phyloP scores from a whole-genome alignment of 2,113 vertebrate genomes.

The Plecturocebus donacophilus region DNA sequence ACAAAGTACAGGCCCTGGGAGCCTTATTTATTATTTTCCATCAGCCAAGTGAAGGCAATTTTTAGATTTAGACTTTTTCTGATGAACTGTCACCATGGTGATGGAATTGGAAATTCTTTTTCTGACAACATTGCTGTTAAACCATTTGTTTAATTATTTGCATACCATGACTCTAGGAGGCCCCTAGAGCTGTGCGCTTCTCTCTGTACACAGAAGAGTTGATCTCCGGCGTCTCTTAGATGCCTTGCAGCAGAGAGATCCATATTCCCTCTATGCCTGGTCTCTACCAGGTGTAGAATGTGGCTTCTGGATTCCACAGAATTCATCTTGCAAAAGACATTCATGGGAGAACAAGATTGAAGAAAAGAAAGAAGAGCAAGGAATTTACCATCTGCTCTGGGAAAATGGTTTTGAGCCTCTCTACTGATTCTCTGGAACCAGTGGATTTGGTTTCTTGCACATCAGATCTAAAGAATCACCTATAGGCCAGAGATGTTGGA shows the following conservation, averaged over 20 bases:
- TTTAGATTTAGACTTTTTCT: slow-evolving; percentile 61
- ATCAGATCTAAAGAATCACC: neutral
- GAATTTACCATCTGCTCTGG: neutral
- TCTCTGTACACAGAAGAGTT: neutral
- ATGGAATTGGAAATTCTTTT: slow-evolving; percentile 62
- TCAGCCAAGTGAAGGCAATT: slow-evolving; percentile 59
- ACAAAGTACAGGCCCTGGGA: neutral
- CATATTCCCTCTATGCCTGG: neutral
- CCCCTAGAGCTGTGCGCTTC: neutral
- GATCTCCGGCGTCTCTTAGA: neutral
- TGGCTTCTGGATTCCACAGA: neutral
- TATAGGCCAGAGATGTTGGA: neutral
- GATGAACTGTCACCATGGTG: slow-evolving; percentile 71
- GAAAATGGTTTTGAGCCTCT: neutral
- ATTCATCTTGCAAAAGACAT: neutral
- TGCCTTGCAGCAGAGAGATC: neutral
- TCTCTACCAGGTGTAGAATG: neutral
- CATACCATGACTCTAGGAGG: neutral
- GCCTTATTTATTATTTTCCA: slow-evolving; percentile 55
- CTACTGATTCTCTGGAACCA: neutral
- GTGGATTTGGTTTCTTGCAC: neutral
- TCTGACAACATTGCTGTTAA: slow-evolving; percentile 51
- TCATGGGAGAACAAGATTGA: neutral
- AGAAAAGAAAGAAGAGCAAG: neutral
- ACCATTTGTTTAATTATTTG: slow-evolving; percentile 67